These are phyloP conservation scores for Tarsius wallacei DNA, from an alignment of 2,797 vertebrate species.

Conservation along the genomic window DNA sequence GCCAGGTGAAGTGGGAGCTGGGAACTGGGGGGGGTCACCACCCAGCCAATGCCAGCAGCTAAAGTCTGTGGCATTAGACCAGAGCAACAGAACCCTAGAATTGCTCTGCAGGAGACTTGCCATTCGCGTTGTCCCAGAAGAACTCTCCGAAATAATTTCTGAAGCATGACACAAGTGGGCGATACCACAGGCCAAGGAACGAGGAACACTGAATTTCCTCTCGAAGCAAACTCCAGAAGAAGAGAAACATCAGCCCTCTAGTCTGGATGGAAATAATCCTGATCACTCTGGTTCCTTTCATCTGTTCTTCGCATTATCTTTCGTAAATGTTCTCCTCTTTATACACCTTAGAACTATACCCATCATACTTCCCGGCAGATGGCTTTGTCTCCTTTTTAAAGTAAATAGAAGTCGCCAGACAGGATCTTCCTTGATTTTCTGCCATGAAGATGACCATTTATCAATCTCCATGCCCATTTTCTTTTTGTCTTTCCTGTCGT, in stretches of 20 bases:
- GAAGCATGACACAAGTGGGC: neutral
- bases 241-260: neutral
- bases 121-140: conserved; percentile 24
- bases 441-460: neutral
- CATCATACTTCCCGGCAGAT: neutral
- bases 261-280: neutral
- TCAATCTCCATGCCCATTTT: neutral
- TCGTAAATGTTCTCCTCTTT: conserved; percentile 35
- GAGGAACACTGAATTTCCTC: conserved; percentile 10
- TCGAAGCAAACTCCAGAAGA: neutral
- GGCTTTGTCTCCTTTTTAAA: neutral
- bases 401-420: conserved; percentile 3
- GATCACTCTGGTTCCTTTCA: neutral
- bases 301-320: neutral
- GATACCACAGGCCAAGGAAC: neutral
- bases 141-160: conserved; percentile 7
- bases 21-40: neutral
- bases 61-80: neutral
- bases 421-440: conserved; percentile 22
- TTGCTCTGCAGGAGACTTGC: neutral
- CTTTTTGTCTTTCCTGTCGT: neutral
- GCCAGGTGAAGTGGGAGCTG: neutral
- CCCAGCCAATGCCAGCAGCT: neutral
- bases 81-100: neutral
- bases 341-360: neutral